phyloP scores from a whole-genome alignment of 1,140 invertebrate genomes.

The Formica selysi region DNA sequence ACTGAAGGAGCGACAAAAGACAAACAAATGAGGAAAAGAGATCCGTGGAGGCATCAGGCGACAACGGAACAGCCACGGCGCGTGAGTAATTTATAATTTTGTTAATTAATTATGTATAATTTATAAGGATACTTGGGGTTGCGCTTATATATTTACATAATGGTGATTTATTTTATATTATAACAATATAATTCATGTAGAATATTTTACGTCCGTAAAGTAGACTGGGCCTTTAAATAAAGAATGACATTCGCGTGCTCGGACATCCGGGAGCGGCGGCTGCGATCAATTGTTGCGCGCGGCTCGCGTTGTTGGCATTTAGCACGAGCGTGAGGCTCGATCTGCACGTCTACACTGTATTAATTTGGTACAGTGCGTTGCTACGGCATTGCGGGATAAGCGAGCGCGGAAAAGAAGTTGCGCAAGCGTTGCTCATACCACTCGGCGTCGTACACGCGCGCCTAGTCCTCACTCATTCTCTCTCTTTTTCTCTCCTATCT shows the following conservation, averaged over 20 bases:
- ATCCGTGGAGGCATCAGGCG: no score
- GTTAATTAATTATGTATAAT: no score
- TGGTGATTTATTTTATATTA: no score
- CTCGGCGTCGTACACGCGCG: conserved; percentile 33
- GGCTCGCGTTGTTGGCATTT: conserved; percentile 70
- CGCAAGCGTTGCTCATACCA: conserved; percentile 68
- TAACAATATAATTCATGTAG: no score
- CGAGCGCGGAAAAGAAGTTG: conserved; percentile 75
- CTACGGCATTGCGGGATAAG: conserved; percentile 61
- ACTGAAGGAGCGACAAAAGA: no score
- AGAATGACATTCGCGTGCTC: conserved; percentile 53
- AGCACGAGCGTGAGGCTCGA: conserved; percentile 58
- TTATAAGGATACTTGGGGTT: no score
- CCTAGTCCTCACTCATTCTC: conserved; percentile 25
- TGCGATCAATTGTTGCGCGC: conserved; percentile 72
- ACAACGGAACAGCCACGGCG: no score
- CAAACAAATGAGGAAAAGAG: no score
- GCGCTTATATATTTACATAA: no score
- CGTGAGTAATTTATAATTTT: no score
- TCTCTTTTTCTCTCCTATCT: not conserved
- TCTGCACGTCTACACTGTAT: conserved; percentile 60
- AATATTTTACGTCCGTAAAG: no score
- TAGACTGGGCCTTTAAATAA: no score
- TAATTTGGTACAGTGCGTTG: conserved; percentile 74
- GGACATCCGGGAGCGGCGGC: conserved; percentile 69